A percentile compares a stretch with the other conserved stretches of the same genome.
phyloP scores from a whole-genome alignment of 2,888 invertebrate species.

The Therioaphis trifolii region DNA sequence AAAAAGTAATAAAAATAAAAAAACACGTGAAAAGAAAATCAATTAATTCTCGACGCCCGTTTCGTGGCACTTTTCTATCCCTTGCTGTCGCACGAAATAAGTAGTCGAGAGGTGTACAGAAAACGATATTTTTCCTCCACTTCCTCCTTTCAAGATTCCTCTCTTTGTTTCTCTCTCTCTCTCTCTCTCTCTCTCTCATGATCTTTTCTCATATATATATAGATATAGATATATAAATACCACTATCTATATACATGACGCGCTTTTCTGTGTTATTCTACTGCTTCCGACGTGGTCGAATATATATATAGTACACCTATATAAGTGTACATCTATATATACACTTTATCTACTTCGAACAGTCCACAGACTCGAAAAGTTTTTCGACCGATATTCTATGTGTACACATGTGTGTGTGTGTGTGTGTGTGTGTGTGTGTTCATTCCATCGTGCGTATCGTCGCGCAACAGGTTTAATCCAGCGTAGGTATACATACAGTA shows the following conservation, averaged over 20 bases:
- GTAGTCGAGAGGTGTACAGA: background rate
- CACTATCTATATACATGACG: background rate
- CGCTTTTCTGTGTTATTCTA: background rate
- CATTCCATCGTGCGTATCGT: background rate
- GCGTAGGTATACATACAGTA: background rate
- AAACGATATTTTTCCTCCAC: background rate
- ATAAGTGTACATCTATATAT: background rate
- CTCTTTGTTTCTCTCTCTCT: too few relatives aligned
- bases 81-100: background rate
- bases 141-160: too few relatives aligned
- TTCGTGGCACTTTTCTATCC: background rate
- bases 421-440: background rate
- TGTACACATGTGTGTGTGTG: background rate
- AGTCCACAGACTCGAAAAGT: background rate
- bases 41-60: slow-evolving; percentile 31
- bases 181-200: too few relatives aligned
- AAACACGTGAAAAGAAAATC: slow-evolving; percentile 7
- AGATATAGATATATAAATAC: too few relatives aligned
- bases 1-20: background rate
- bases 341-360: slow-evolving; percentile 9
- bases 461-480: background rate
- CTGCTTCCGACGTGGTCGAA: background rate
- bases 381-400: background rate
- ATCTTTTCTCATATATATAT: too few relatives aligned
- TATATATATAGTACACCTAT: background rate